Base-by-base conservation (phyloP, 2,888 invertebrate genomes). In the Diaprepes abbreviatus region DNA sequence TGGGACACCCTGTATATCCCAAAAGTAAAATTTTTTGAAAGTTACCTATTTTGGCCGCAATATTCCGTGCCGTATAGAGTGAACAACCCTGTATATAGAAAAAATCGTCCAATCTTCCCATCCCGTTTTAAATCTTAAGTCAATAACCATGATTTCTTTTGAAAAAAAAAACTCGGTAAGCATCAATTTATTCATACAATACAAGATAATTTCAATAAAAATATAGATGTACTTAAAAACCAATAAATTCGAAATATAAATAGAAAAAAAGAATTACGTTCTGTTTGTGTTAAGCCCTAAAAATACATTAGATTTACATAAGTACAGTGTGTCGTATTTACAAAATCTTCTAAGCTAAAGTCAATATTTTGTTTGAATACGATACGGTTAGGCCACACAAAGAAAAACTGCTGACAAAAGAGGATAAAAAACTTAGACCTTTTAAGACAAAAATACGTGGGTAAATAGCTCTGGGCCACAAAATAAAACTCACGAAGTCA, bases 241-340 rank as follows among this genome's bases (percentile, higher is more conserved):
- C 57, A 12, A 58, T 58, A 24, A 28, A 43, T 31, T 52, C 24
- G 17, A 63, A 63, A 52, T 12, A 40, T 63, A 63, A 63, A 63
- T 63, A 52, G 35, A 52, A 52, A 19, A 50, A 28, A 21, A n/a
- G n/a, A 45, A 66, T 73, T 72, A 68, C 62, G 50, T 72, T 63
- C 68, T 54, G 68, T 68, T 71, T 73, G 71, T 73, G 71, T 73
- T 66, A 70, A 59, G 64, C 70, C 63, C 66, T 59, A 70, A 62
- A 50, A 70, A 72, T 69, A 73, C 72, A 70, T 73, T 68, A 59
- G 63, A 70, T 69, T 72, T 59, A 72, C 70, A 65, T 72, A 68
- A 68, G 65, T 57, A 48, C 66, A 59, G 36, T 64, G 72, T 70
- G 66, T 59, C 58, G 38, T 66, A 59, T 66, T 59, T 67, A 67